phyloP scores from a whole-genome alignment of 2,888 invertebrate genomes.

The Nebria brevicollis region DNA sequence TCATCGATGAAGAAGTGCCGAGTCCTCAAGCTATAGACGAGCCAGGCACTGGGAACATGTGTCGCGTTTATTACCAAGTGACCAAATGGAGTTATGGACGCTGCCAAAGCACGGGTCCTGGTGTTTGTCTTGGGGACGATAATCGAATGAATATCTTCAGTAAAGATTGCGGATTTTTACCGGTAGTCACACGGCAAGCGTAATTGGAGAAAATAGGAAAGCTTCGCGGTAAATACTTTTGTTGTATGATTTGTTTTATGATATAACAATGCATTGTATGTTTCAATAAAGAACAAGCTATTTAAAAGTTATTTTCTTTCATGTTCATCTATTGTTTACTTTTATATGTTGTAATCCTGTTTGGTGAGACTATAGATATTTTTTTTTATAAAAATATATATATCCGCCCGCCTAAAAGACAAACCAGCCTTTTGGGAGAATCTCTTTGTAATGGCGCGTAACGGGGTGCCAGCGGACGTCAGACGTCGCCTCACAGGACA shows the following conservation, averaged over 20 bases:
- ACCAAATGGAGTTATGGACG: conserved; percentile 35
- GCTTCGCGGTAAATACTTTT: background rate
- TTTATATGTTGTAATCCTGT: no score
- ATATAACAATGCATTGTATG: conserved; percentile 15
- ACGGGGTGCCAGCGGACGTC: background rate
- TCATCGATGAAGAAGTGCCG: conserved; percentile 27
- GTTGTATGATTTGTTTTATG: conserved; percentile 7
- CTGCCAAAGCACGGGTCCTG: conserved; percentile 26
- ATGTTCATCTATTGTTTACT: no score
- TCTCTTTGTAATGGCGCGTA: background rate
- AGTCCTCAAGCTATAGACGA: conserved; percentile 7
- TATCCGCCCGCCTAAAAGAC: background rate
- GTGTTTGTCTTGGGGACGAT: conserved; percentile 31
- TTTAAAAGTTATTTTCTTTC: background rate
- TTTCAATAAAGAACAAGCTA: conserved; percentile 3
- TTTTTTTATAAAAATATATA: no score
- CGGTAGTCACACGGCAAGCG: background rate
- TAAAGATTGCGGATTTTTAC: conserved; percentile 33
- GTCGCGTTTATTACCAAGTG: conserved; percentile 24
- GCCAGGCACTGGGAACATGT: background rate
- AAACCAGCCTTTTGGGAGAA: background rate
- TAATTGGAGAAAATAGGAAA: background rate
- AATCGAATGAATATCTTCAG: conserved; percentile 40
- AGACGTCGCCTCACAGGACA: background rate
- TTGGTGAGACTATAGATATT: no score